These are phyloP conservation scores for Chorisops tibialis DNA, from an alignment of 2,888 invertebrate genomes.

Conservation along the genomic window DNA sequence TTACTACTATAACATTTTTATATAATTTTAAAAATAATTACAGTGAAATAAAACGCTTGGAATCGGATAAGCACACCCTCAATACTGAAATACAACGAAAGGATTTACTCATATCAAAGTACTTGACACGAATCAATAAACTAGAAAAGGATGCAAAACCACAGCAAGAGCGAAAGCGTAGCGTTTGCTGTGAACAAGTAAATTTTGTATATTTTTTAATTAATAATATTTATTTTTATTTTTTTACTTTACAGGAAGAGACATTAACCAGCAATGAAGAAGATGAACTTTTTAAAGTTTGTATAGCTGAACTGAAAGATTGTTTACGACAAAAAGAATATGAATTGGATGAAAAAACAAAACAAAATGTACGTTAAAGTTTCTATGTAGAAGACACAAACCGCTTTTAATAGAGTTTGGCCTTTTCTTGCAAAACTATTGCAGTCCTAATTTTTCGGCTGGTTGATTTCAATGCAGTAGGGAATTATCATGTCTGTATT, in stretches of 20 bases:
- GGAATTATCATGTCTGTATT: too few species aligned
- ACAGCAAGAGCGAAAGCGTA: neutral
- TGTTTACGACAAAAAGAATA: slow-evolving; percentile 19
- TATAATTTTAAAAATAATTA: neutral
- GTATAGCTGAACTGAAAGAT: slow-evolving; percentile 24
- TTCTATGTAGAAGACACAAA: too few species aligned
- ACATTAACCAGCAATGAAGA: slow-evolving; percentile 7
- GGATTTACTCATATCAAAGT: slow-evolving; percentile 8
- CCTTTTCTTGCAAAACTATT: too few species aligned
- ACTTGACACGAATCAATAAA: slow-evolving; percentile 4
- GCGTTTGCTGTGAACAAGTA: neutral
- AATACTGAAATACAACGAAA: slow-evolving; percentile 24
- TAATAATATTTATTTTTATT: neutral
- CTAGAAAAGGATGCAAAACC: neutral
- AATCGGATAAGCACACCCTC: slow-evolving; percentile 22
- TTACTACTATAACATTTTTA: too few species aligned
- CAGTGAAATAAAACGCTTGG: slow-evolving; percentile 25
- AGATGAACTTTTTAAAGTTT: slow-evolving; percentile 24
- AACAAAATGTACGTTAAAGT: slow-evolving; percentile 24
- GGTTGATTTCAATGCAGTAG: too few species aligned
- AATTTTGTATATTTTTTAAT: neutral
- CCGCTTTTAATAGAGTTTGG: too few species aligned
- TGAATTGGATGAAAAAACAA: slow-evolving; percentile 8
- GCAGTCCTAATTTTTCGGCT: too few species aligned
- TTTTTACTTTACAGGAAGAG: neutral